Base-by-base conservation (phyloP, 2,888 invertebrate species). In the Apodemia zela region DNA sequence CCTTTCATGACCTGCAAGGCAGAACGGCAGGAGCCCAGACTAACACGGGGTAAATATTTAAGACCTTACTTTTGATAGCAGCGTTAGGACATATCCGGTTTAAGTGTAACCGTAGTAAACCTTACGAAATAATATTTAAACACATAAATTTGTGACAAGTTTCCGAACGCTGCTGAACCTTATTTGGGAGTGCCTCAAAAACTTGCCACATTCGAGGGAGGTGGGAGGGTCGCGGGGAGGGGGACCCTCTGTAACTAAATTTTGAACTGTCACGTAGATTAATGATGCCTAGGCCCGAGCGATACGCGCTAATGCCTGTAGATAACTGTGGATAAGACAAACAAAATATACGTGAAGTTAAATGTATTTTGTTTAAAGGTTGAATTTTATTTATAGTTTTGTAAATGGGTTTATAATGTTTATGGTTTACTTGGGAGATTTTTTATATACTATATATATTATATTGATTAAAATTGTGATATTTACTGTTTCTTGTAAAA, bases 181-280 rank as follows among this genome's bases (percentile, higher is more conserved):
- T 74, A 72, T 76, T 76, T 74, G 79, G 84, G 80, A 78, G 81
- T 81, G 80, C 81, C 83, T 85, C 86, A 85, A 87, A 85, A 87
- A 85, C 82, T 87, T 84, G 85, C 79, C 73, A 76, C 78, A 72
- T 73, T 73, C 69, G 73, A 68, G 68, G 67, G 66, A 65, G 71
- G 64, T 62, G 59, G 65, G 63, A 67, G 65, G 69, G 68, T 68
- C 70, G 71, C 75, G 73, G 75, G 69, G 71, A 74, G 74, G 76
- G 76, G 80, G 79, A 84, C 88, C 90, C 90, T 88, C 90, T 87
- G 90, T 89, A 91, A 91, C 90, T 90, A 89, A 91, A 92, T 92
- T 92, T 92, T 91, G 88, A 91, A 91, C 91, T 92, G 92, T 92
- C 92, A 92, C 90, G 90, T 87, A 92, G 91, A 92, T 92, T 92